Evolutionary conservation across 2,888 invertebrate species (phyloP), one percentile per base, ranked within the genome.

Genomic region (Rhingia campestris): DNA sequence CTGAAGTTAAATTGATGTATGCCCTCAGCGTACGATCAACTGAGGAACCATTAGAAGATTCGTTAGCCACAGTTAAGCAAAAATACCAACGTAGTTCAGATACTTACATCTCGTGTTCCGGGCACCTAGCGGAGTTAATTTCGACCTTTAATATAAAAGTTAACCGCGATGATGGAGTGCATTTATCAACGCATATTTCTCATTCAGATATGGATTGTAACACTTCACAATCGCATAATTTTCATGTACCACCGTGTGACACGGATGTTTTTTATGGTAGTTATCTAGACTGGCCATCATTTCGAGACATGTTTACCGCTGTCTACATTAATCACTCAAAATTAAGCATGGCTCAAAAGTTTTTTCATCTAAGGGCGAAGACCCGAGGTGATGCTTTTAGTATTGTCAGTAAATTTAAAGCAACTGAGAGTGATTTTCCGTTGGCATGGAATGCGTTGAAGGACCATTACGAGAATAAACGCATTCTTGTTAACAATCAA

Each of bases 361-460:
- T 22, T 3, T 41, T 9, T n/a, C n/a, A 35, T 56, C 1, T 33
- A 67, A 49, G 22, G 10, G 41, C 39, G 41, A 67, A 67, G 12
- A 67, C 67, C 7, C 7, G 9, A 32, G 54, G 43, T 5, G 54
- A 67, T 12, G 67, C 67, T 0, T 12, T 6, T 9, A 33, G 41
- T 5, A 41, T 54, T 32, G 56, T 69, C 0, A 39, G n/a, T 3
- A 69, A 54, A 14, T 56, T 56, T 43, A 22, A 53, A 6, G n/a
- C 41, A 4, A 43, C 45, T 6, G 32, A 69, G 6, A 32, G 56
- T 4, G 33, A 56, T 14, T 56, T 69, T 54, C 6, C 14, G 6
- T 4, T 53, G 3, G 67, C 53, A 7, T 67, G 67, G 67, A 10
- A 39, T 9, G 39, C 39, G 10, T 12, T 45, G 10, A 45, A 45